Percentiles rank a stretch among this genome's conserved stretches.
These are phyloP conservation scores for Synodontis membranacea DNA, from an alignment of 2,113 vertebrate genomes.

Conservation along the genomic window DNA sequence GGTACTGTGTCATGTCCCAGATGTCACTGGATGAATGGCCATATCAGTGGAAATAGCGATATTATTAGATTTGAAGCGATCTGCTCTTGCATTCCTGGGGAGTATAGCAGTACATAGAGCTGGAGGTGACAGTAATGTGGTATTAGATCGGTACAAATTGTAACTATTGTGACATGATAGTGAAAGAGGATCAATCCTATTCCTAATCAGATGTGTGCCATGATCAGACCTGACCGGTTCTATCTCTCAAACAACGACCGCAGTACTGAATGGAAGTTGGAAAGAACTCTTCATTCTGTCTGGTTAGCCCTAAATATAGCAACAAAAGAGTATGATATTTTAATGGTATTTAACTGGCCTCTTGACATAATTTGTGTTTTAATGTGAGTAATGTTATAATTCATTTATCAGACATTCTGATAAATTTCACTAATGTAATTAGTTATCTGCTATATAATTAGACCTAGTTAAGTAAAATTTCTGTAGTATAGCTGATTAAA, in stretches of 20 bases:
- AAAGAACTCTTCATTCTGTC: background rate
- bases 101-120: background rate
- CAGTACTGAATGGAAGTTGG: background rate
- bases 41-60: constrained; percentile 15
- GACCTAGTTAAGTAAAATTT: no score
- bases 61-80: constrained; percentile 27
- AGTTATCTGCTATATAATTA: no score
- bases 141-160: constrained; percentile 13
- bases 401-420: no score
- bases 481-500: no score
- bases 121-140: constrained; percentile 20
- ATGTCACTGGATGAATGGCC: constrained; percentile 29
- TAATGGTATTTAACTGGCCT: no score
- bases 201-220: constrained; percentile 14
- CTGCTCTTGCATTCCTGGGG: background rate
- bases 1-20: background rate
- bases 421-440: no score
- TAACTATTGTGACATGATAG: constrained; percentile 14
- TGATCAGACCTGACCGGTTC: background rate
- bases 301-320: background rate
- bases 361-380: no score
- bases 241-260: background rate
- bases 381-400: no score
- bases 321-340: background rate
- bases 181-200: constrained; percentile 7